Evolutionary conservation across 2,797 vertebrate genomes (phyloP), one percentile per base, ranked within the genome.

Genomic region (Sarcophilus harrisii): DNA sequence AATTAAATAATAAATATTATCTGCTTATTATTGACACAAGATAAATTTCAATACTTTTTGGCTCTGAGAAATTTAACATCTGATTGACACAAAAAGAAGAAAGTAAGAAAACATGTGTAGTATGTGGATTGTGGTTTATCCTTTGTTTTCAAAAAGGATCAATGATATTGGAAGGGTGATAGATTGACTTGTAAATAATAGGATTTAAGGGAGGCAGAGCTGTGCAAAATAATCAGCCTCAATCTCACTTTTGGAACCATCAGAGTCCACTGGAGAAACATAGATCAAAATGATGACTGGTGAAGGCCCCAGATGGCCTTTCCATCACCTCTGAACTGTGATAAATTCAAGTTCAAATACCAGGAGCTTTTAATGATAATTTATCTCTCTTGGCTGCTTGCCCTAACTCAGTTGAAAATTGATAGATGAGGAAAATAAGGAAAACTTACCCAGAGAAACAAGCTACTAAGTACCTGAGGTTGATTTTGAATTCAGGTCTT

Each of bases 11-110:
- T 10, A 58, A 21, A 38, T 30, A 9, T n/a, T 81, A 49, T 57
- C 55, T 92, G 18, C 90, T 57, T 89, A 91, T 93, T 93, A 60
- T 18, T 94, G 57, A 91, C 5, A n/a, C 59, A 59, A n/a, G 89
- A 90, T 92, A 32, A 73, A 58, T 92, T 92, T 55, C 57, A 55
- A 54, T 21, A 11, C 18, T 9, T 0, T 91, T 90, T 95, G 57
- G n/a, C 49, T 57, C 93, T 45, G 58, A 32, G 18, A 92, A 24
- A 16, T 90, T 92, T 73, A 45, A 6, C 21, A 21, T 18, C 21
- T 45, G n/a, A 81, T 45, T 8, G 66, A 38, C 18, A 45, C 18
- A 81, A 81, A 81, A n/a, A 24, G 6, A 81, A 2, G 6, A 45
- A 12, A 81, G 13, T 66, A n/a, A n/a, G 13, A 81, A 45, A 2